Evolutionary conservation across 2,888 invertebrate genomes (phyloP), one percentile per base, ranked within the genome.

Genomic region (Dinocampus coccinellae): DNA sequence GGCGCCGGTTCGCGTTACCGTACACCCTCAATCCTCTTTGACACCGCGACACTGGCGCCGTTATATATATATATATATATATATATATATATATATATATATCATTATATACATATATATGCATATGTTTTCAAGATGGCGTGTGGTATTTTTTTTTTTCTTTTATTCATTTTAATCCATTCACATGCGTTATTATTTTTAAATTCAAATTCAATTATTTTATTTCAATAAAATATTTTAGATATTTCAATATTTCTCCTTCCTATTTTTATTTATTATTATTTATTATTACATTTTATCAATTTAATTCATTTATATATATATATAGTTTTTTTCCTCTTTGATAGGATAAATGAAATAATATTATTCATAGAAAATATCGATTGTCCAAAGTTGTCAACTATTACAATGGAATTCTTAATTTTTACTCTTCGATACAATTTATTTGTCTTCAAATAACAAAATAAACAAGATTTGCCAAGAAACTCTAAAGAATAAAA

Each of bases 31-130:
- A 26, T 20, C 52, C 47, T 36, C 22, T 53, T n/a, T 61, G 61
- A 52, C 62, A 42, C 47, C 70, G 61, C 66, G 70, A 70, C 72
- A 66, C 63, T 72, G 69, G 52, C 58, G 64, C 62, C 72, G 64
- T 39, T 53, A 53, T 64, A 60, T 34, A 63, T 52, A 71, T 33
- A 20, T 53, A 13, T 36, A 36, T 57, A 66, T 36, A 66, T 66
- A 33, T 33, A 33, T 22, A 61, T 29, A 26, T 24, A 52, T 53
- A 24, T 29, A 52, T 53, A 53, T 53, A 65, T 65, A 63, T 22
- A 24, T 47, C 68, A 62, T 29, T 52, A 53, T 64, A 64, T 34
- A 63, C 36, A 71, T 33, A 20, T 53, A 13, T 36, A 36, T 57
- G 47, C 22, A 66, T 66, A 36, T 36, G 10, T 36, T 20, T 20